Evolutionary conservation across 2,888 invertebrate species (phyloP).

Genomic region (Trichopoda pennipes): DNA sequence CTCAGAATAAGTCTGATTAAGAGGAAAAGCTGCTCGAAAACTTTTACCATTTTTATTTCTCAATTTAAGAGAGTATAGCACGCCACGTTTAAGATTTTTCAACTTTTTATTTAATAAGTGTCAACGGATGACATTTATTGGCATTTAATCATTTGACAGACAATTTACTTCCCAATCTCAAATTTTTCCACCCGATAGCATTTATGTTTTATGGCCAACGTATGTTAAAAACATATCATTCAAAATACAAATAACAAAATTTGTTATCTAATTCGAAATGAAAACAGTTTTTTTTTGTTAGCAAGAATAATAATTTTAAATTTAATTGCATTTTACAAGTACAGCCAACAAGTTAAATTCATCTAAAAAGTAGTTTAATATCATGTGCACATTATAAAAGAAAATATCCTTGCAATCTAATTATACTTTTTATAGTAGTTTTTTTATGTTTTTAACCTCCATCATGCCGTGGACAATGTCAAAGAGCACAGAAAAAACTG

Average conservation of each 20-base stretch:
- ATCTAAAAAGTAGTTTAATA: slow-evolving; percentile 37
- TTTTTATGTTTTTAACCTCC: slow-evolving; percentile 46
- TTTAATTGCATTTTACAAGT: slow-evolving; percentile 17
- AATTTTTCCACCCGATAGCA: no score
- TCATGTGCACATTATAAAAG: slow-evolving; percentile 18
- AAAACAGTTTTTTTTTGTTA: slow-evolving; percentile 39
- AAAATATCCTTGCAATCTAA: slow-evolving; percentile 19
- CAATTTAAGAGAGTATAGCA: no score
- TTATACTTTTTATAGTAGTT: neutral
- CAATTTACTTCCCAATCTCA: no score
- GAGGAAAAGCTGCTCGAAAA: no score
- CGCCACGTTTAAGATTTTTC: no score
- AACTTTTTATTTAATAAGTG: no score
- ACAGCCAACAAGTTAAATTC: neutral
- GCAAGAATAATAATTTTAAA: slow-evolving; percentile 30
- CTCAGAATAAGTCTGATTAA: no score
- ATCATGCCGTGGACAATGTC: slow-evolving; percentile 58
- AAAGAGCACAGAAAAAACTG: slow-evolving; percentile 40
- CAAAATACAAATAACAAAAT: slow-evolving; percentile 48
- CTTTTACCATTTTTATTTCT: no score
- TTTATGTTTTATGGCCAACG: slow-evolving; percentile 37
- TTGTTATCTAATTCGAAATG: slow-evolving; percentile 17
- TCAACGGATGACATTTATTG: no score
- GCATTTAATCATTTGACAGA: no score
- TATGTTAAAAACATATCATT: slow-evolving; percentile 41